Percentiles rank a stretch among this genome's conserved stretches.
These are phyloP conservation scores for Nematolebias whitei DNA, from an alignment of 2,113 vertebrate genomes.

Conservation along the genomic window DNA sequence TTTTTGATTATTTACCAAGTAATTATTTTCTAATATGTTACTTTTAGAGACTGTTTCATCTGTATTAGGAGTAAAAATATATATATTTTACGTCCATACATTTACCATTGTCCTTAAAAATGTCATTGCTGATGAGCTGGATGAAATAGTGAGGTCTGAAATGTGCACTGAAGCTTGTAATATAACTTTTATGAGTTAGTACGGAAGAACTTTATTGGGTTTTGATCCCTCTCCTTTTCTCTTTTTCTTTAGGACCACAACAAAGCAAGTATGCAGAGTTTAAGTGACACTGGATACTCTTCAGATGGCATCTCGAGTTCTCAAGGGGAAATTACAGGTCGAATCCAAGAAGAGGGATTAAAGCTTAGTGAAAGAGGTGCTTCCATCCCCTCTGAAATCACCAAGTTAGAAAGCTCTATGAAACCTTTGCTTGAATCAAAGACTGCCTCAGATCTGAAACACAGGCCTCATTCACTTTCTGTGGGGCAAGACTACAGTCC, in stretches of 20 bases:
- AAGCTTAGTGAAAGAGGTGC: constrained; percentile 89
- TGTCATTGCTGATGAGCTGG: constrained; percentile 40
- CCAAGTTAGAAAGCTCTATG: constrained; percentile 91
- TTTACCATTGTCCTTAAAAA: constrained; percentile 45
- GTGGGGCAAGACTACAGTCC: constrained; percentile 90
- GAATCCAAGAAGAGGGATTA: constrained; percentile 90
- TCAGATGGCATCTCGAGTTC: constrained; percentile 96
- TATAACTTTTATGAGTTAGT: constrained; percentile 29
- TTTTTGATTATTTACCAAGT: constrained; percentile 28
- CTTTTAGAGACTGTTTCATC: constrained; percentile 35
- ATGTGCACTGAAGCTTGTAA: constrained; percentile 44
- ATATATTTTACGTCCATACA: constrained; percentile 31
- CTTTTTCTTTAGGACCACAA: constrained; percentile 82
- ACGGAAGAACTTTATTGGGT: constrained; percentile 2
- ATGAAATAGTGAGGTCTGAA: constrained; percentile 47
- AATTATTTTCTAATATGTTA: constrained; percentile 42
- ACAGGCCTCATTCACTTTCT: constrained; percentile 90
- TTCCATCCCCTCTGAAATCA: constrained; percentile 90
- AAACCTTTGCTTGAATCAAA: constrained; percentile 88
- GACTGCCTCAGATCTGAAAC: constrained; percentile 66
- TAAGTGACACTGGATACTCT: constrained; percentile 98
- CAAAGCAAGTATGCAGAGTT: constrained; percentile 93
- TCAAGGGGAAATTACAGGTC: constrained; percentile 92
- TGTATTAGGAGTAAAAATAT: constrained; percentile 32
- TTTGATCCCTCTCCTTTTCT: constrained; percentile 46